A percentile compares a stretch with the other conserved stretches of the same genome.
Conservation (phyloP, 2,888 invertebrate genomes). For the Erebia aethiops region DNA sequence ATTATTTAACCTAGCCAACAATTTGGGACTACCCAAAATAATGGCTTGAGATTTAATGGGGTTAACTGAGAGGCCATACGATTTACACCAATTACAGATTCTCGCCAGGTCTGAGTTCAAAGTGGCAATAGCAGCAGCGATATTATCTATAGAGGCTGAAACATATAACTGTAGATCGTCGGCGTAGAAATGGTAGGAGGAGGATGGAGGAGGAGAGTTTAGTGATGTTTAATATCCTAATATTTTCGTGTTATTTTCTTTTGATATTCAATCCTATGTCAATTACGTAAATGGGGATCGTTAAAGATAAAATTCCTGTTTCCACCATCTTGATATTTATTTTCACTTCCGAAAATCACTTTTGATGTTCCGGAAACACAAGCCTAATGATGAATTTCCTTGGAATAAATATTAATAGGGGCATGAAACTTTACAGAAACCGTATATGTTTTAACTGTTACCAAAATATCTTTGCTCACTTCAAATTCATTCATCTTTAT, state of each 20-base stretch:
- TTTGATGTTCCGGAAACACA: slow-evolving; percentile 40
- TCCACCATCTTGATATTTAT: neutral
- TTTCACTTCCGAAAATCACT: slow-evolving; percentile 30
- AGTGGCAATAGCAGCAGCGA: no score
- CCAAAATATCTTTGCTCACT: neutral
- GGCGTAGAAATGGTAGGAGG: no score
- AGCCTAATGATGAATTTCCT: slow-evolving; percentile 34
- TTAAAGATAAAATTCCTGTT: slow-evolving; percentile 13
- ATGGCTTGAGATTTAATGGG: no score
- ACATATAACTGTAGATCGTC: no score
- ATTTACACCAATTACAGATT: no score
- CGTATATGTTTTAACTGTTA: neutral
- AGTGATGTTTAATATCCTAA: no score
- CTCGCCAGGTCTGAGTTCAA: no score
- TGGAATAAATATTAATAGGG: slow-evolving; percentile 25
- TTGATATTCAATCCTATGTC: neutral
- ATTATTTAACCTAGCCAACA: no score
- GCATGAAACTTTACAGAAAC: slow-evolving; percentile 12
- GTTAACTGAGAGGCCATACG: no score
- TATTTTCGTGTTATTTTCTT: neutral
- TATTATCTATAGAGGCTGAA: no score
- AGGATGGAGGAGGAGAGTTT: no score
- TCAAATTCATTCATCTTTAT: neutral
- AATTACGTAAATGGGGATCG: neutral
- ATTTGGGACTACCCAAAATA: no score